Conservation (phyloP, 2,797 vertebrate species). For the Sphenopsis melanotis region DNA sequence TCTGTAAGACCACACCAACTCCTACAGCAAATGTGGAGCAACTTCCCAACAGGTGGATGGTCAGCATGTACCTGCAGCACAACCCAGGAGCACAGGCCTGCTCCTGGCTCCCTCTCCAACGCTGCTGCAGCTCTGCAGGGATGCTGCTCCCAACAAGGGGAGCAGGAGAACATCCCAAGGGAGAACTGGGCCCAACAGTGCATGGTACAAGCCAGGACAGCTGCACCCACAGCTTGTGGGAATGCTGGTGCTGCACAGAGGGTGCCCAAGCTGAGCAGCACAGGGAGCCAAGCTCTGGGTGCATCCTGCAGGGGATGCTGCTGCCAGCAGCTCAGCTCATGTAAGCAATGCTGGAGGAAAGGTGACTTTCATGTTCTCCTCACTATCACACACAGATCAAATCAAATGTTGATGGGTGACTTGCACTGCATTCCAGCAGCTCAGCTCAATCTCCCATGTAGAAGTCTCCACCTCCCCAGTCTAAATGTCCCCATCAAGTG, state of each 20-base stretch:
- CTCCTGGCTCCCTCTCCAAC: neutral
- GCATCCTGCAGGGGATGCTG: neutral
- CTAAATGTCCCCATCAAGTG: neutral
- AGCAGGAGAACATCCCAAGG: neutral
- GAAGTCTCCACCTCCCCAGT: neutral
- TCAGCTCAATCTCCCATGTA: neutral
- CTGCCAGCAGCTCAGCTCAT: neutral
- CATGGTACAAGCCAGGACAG: rapidly evolving
- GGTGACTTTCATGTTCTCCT: neutral
- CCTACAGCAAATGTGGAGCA: neutral
- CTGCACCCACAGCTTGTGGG: neutral
- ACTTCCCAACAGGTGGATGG: neutral
- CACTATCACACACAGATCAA: neutral
- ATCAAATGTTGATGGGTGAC: neutral
- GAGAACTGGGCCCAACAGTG: neutral
- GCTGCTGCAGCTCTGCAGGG: neutral
- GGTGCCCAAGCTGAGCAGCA: too few relatives aligned
- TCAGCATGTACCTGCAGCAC: neutral
- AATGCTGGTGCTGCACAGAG: neutral
- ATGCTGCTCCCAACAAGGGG: neutral
- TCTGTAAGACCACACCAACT: rapidly evolving
- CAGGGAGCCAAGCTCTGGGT: rapidly evolving
- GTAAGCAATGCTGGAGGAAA: neutral
- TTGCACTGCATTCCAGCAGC: neutral
- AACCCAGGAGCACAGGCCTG: rapidly evolving